Conservation (phyloP, 2,888 invertebrate genomes). For the Pristionchus arcanus region DNA sequence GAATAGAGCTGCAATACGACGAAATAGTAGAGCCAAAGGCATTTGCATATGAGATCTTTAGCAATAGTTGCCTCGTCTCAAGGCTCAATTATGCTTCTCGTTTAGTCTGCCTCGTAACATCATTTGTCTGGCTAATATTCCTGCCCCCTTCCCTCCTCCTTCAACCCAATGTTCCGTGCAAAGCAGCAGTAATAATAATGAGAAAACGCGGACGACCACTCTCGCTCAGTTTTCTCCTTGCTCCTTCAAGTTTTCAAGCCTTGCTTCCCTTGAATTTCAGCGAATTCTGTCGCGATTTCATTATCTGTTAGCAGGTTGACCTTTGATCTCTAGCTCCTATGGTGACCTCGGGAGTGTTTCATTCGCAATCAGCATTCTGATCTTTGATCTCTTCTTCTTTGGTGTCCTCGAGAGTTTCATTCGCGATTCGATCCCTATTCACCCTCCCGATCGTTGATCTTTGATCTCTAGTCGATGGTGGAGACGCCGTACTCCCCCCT, state of each 20-base stretch:
- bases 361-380: not conserved
- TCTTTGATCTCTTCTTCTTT: not conserved
- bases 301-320: not conserved
- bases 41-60: not conserved
- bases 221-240: not conserved
- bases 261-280: too few species aligned
- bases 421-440: too few species aligned
- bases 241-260: not conserved
- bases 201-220: constrained; percentile 14
- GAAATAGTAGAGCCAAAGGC: not conserved
- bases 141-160: not conserved
- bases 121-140: constrained; percentile 6
- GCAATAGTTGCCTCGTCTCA: not conserved
- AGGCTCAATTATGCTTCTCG: not conserved
- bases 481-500: not conserved
- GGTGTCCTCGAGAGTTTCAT: too few species aligned
- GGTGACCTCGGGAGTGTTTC: too few species aligned
- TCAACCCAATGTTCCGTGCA: constrained; percentile 32
- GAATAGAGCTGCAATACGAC: not conserved
- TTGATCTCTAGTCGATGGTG: not conserved
- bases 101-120: not conserved
- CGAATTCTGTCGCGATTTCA: not conserved
- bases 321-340: not conserved
- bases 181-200: constrained; percentile 3
- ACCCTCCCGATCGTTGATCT: constrained; percentile 23